Evolutionary conservation across 2,797 vertebrate genomes (phyloP).

Genomic region (Sebastes kiyomatsui): DNA sequence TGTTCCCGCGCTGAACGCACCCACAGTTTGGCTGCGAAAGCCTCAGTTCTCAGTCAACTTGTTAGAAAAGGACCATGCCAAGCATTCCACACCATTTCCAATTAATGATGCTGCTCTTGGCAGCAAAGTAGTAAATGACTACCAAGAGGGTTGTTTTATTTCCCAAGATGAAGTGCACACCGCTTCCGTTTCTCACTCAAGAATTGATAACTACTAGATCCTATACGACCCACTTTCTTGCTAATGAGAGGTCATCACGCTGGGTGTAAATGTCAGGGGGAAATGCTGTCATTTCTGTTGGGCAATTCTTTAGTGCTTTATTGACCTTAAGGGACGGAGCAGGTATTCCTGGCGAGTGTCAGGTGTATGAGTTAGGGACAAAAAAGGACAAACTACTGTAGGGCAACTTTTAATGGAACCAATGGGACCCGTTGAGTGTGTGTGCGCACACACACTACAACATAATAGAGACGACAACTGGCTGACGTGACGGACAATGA

Average conservation of each 20-base stretch:
- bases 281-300: slow-evolving; percentile 67
- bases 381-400: slow-evolving; percentile 74
- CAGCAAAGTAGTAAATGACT: slow-evolving; percentile 74
- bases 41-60: slow-evolving; percentile 69
- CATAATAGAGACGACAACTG: slow-evolving; percentile 12
- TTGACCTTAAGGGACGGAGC: slow-evolving; percentile 72
- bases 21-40: slow-evolving; percentile 66
- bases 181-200: slow-evolving; percentile 61
- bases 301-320: slow-evolving; percentile 69
- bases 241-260: slow-evolving; percentile 80
- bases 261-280: slow-evolving; percentile 61
- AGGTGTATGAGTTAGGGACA: slow-evolving; percentile 69
- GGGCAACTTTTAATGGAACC: slow-evolving; percentile 82
- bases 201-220: slow-evolving; percentile 73
- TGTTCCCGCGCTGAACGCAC: slow-evolving; percentile 53
- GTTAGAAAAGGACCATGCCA: slow-evolving; percentile 73
- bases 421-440: slow-evolving; percentile 66
- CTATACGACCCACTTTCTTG: slow-evolving; percentile 73
- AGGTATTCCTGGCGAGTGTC: slow-evolving; percentile 66
- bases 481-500: slow-evolving; percentile 46
- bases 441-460: neutral
- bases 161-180: slow-evolving; percentile 74
- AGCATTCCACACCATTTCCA: slow-evolving; percentile 79
- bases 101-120: slow-evolving; percentile 81
- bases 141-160: slow-evolving; percentile 78